Conservation (phyloP, 2,113 vertebrate genomes). For the Ophiodon elongatus region DNA sequence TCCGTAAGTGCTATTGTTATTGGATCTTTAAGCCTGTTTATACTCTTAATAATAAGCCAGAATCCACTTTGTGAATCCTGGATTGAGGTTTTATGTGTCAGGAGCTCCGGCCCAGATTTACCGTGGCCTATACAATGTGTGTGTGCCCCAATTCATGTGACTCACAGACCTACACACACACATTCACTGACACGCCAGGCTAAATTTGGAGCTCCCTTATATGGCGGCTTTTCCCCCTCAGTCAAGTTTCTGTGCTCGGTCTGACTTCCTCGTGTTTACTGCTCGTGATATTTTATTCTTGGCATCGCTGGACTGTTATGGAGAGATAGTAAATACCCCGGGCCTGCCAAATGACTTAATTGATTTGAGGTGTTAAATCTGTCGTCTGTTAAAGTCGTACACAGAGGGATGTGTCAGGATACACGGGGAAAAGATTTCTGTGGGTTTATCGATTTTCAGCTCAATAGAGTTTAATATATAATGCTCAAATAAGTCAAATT, state of each 20-base stretch:
- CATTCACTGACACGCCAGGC: conserved; percentile 4
- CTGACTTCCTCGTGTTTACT: conserved; percentile 5
- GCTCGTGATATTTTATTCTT: not conserved
- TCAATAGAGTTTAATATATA: not conserved
- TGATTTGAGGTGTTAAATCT: conserved; percentile 24
- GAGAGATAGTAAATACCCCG: not conserved
- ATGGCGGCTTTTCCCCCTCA: conserved; percentile 44
- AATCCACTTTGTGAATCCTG: conserved; percentile 26
- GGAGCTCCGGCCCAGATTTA: conserved; percentile 37
- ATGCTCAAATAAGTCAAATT: not conserved
- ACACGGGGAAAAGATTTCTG: not conserved
- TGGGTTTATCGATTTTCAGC: not conserved
- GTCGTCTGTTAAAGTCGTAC: conserved; percentile 4
- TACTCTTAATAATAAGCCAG: not conserved
- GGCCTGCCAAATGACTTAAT: not conserved
- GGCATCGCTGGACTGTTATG: not conserved
- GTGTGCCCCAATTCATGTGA: conserved; percentile 44
- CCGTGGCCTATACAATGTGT: not conserved
- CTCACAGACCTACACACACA: conserved; percentile 51
- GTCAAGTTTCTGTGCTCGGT: conserved; percentile 7
- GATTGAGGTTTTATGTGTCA: conserved; percentile 44
- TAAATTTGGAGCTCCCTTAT: conserved; percentile 63
- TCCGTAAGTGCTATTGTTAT: not conserved
- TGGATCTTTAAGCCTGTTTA: conserved; percentile 6
- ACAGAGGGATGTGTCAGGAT: not conserved